Percentiles rank a stretch among this genome's conserved stretches.
These are phyloP conservation scores for Darevskia nairensis DNA, from an alignment of 2,797 vertebrate species.

Conservation along the genomic window DNA sequence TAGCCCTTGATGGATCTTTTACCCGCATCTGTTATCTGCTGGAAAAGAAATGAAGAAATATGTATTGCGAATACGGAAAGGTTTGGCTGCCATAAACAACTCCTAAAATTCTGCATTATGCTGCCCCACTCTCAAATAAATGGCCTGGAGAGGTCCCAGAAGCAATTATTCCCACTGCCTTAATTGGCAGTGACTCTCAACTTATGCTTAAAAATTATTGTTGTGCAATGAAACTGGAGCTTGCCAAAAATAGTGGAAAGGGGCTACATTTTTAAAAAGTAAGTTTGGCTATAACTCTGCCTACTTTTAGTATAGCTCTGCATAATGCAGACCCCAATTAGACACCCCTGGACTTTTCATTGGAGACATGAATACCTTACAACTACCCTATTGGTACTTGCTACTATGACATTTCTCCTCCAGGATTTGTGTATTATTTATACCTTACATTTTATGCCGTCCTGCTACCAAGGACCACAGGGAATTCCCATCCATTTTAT, in stretches of 20 bases:
- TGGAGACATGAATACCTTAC: neutral
- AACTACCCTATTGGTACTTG: neutral
- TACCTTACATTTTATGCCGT: neutral
- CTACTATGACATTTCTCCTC: neutral
- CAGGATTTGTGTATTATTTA: neutral
- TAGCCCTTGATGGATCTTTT: constrained; percentile 90
- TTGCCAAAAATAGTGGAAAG: neutral
- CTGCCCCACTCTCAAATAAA: neutral
- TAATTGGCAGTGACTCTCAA: neutral
- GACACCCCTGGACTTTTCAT: neutral
- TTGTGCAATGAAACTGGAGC: neutral
- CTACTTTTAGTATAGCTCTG: neutral
- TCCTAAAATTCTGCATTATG: neutral
- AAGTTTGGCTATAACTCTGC: neutral
- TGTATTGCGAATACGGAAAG: neutral
- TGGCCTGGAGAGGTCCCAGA: neutral
- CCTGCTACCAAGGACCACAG: neutral
- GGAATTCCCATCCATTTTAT: neutral
- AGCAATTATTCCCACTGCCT: neutral
- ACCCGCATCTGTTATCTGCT: constrained; percentile 93
- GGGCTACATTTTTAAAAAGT: neutral
- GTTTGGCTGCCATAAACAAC: neutral
- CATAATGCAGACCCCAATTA: constrained; percentile 3
- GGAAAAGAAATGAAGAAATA: constrained; percentile 40
- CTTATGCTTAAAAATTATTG: neutral